Evolutionary conservation across 2,888 invertebrate species (phyloP).

Genomic region (Brachyptera risi): DNA sequence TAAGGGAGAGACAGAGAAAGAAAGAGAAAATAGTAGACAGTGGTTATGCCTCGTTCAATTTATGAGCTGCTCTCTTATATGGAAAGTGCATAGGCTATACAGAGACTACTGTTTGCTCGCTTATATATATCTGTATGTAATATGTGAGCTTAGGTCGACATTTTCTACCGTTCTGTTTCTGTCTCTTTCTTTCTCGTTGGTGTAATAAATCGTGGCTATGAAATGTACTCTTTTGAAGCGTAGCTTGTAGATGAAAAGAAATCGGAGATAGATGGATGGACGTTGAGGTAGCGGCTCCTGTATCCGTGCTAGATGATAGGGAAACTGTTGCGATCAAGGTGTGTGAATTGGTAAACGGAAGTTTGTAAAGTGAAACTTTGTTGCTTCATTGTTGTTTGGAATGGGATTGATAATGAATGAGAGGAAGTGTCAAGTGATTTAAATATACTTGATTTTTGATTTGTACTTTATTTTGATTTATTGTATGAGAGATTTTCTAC

Average conservation of each 20-base stretch:
- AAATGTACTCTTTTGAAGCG: constrained; percentile 24
- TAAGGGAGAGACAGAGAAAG: constrained; percentile 35
- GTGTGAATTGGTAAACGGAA: constrained; percentile 4
- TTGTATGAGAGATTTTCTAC: too few species aligned
- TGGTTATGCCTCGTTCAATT: constrained; percentile 36
- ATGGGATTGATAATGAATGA: neutral
- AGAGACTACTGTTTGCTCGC: constrained; percentile 43
- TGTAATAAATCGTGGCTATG: constrained; percentile 14
- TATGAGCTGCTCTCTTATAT: constrained; percentile 37
- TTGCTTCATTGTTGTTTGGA: constrained; percentile 5
- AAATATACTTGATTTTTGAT: too few species aligned
- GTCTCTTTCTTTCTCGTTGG: neutral
- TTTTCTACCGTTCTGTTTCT: constrained; percentile 40
- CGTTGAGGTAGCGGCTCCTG: constrained; percentile 8
- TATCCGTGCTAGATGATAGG: neutral
- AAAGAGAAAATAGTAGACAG: constrained; percentile 28
- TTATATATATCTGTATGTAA: too few species aligned
- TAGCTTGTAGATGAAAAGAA: constrained; percentile 28
- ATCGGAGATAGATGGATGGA: constrained; percentile 30
- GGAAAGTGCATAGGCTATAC: constrained; percentile 41
- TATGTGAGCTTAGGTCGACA: constrained; percentile 49
- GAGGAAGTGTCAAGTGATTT: too few species aligned
- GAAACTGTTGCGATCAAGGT: neutral
- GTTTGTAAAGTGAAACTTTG: constrained; percentile 13
- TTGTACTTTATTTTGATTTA: too few species aligned